Base-by-base conservation (phyloP, 1,140 invertebrate species). In the Neuroterus valhalla region DNA sequence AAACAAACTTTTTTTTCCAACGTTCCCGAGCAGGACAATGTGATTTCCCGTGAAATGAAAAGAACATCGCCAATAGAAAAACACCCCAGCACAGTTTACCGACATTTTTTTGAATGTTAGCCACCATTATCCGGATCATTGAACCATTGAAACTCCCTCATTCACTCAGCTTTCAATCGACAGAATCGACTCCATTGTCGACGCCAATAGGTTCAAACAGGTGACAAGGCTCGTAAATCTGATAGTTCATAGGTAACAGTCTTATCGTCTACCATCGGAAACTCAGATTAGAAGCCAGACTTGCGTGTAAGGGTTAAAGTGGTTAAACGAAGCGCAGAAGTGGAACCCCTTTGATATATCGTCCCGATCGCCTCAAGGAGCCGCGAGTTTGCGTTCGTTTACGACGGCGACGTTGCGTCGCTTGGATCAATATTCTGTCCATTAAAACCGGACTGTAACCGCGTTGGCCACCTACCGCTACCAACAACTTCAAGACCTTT, bases 401-500 rank as follows among this genome's bases (percentile, higher is more conserved):
- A 43, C n/a, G 5, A 42, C 70, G 43, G n/a, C 26, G 52, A 62
- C 17, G 38, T 71, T 71, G 31, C 45, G 21, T 44, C 12, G 66
- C 15, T 46, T 38, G 73, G 73, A 75, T 75, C 73, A 70, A 75
- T 75, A 70, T 70, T 66, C 21, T 38, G 73, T 75, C 73, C 73
- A 75, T 75, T 75, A 75, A 69, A 68, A 66, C 46, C 72, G 23
- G 26, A 62, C 50, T 55, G 17, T 68, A 38, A 38, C 3, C 14
- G 11, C 38, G 44, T 69, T 48, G 45, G 42, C 23, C 44, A 26
- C 68, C 23, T 45, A 17, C 44, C n/a, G 68, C 17, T 21, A 50
- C 66, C 42, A 68, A 68, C 52, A 55, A 55, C 68, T 42, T 50
- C 52, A 52, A 70, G 68, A 67, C 48, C 23, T 66, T 72, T 55